Evolutionary conservation across 2,888 invertebrate species (phyloP).

Genomic region (Amblyjoppa fuscipennis): DNA sequence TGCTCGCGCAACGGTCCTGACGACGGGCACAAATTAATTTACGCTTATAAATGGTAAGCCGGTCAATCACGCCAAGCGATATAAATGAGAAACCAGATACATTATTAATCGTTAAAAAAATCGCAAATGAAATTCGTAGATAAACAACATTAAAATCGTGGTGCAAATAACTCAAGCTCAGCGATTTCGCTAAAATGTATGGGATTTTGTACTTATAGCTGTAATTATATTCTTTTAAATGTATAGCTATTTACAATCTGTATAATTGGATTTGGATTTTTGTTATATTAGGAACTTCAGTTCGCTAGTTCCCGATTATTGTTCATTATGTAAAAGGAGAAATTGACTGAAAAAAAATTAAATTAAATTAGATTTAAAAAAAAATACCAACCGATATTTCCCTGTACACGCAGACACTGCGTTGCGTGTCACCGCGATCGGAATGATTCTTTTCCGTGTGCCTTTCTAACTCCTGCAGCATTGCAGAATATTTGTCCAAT

Average conservation of each 20-base stretch:
- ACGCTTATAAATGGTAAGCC: not conserved
- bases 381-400: conserved; percentile 93
- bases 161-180: no score
- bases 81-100: not conserved
- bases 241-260: no score
- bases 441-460: conserved; percentile 98
- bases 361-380: not conserved
- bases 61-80: not conserved
- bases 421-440: conserved; percentile 98
- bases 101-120: not conserved
- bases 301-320: not conserved
- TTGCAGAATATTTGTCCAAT: conserved; percentile 96
- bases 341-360: not conserved
- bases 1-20: conserved; percentile 94
- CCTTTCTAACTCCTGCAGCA: conserved; percentile 97
- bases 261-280: no score
- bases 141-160: no score
- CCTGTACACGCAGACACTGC: conserved; percentile 97
- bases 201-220: no score
- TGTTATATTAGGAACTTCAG: no score
- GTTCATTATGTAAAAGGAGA: not conserved
- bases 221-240: no score
- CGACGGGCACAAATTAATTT: conserved; percentile 61
- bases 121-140: not conserved
- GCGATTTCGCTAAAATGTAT: no score